Base-by-base conservation (phyloP, 1,140 invertebrate species). In the Aphelenchoides fujianensis region DNA sequence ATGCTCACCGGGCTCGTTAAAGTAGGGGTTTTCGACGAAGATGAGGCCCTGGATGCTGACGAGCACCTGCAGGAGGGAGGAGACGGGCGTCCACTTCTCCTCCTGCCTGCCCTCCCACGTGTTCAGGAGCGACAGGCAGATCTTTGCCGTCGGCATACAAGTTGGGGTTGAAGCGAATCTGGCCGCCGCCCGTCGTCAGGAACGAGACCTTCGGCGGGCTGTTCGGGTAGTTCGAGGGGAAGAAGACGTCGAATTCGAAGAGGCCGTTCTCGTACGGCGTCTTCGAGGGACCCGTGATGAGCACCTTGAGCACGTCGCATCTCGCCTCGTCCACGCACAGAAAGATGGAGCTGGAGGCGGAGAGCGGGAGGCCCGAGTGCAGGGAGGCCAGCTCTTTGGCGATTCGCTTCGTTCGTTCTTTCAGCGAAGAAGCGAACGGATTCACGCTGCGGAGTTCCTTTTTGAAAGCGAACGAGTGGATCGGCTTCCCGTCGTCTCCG, bases 31-130 rank as follows among this genome's bases (percentile, higher is more conserved):
- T 37, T 91, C 90, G 16, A 96, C 94, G 72, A 97, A 87, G 82
- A 97, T 97, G 71, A 97, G 86, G 28, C 92, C 94, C 77, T 97
- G 94, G 81, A 97, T 97, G 36, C 93, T 95, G 12, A 97, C 93
- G 78, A 97, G 87, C 41, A 97, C 93, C 69, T 83, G 82, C 27
- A 83, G 93, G 63, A 97, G 87, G 83, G 97, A 95, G 86, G 93
- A 96, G 55, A 93, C 96, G 0, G 94, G 91, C 86, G 95, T 97
- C 95, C 95, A 97, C 87, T 96, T 95, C 85, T 97, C 95, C 86
- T 97, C 95, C n/a, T 94, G 94, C 70, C 94, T 88, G 2, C 94
- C 95, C 86, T 97, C 94, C 95, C 95, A 97, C 0, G 95, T 97
- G 85, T 89, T 89, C 48, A 90, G 76, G 75, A 90, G 89, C 72